Evolutionary conservation across 92 coral and sea anemone species (phyloP).

Genomic region (Palythoa grandis): DNA sequence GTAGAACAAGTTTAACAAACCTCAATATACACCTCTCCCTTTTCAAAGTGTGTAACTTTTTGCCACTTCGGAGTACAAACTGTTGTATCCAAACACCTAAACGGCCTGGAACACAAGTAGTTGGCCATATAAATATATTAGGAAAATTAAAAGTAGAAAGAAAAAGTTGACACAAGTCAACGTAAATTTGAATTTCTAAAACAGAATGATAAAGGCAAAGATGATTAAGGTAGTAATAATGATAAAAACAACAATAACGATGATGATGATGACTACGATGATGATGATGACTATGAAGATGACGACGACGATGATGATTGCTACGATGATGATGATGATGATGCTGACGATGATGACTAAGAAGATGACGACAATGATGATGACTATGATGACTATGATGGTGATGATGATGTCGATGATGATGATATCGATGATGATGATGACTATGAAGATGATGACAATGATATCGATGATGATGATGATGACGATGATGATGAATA

Average conservation of each 20-base stretch:
- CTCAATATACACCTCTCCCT: constrained; percentile 90
- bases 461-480: too few relatives aligned
- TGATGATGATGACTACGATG: not conserved
- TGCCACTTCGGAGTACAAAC: constrained; percentile 84
- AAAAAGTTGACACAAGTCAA: not conserved
- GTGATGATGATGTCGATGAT: too few relatives aligned
- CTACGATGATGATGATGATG: too few relatives aligned
- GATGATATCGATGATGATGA: too few relatives aligned
- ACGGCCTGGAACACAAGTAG: constrained; percentile 68
- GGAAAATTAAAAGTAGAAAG: not conserved
- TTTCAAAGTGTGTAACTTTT: constrained; percentile 82
- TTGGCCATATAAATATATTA: not conserved
- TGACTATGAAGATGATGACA: too few relatives aligned
- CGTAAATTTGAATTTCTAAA: not conserved
- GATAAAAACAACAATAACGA: not conserved
- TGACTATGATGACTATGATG: too few relatives aligned
- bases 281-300: not conserved
- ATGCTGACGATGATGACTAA: too few relatives aligned
- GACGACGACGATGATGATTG: not conserved
- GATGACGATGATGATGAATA: too few relatives aligned
- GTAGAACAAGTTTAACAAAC: not conserved
- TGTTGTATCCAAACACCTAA: constrained; percentile 77
- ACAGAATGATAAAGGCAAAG: not conserved
- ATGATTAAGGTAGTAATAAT: not conserved
- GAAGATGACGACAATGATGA: too few relatives aligned